Base-by-base conservation (phyloP, 2,888 invertebrate genomes). In the Lycaena phlaeas region DNA sequence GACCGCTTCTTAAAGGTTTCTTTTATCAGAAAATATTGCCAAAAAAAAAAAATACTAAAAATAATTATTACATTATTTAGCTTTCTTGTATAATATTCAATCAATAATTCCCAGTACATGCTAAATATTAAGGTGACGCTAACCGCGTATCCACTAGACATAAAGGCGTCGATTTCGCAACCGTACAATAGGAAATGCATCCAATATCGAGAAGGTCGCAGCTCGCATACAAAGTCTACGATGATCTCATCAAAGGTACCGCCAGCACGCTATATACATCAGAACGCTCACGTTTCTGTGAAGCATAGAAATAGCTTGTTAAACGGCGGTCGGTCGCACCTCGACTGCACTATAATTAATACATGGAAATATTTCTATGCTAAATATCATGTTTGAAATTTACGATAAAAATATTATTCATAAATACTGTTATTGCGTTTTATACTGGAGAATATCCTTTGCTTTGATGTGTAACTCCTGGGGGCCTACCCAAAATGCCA, bases 221-320 rank as follows among this genome's bases (percentile, higher is more conserved):
- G 64, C 63, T 62, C 61, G 81, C 78, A 82, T 82, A 79, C 81
- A 76, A 76, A 81, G 76, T 76, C 68, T 67, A 70, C 65, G 69
- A 64, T 82, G 82, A 84, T 79, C 72, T 82, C 84, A 84, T 85
- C 74, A 86, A 85, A 76, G 71, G 72, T 65, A 71, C 86, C 81
- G 82, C 84, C 75, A 76, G 71, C 67, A 71, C 61, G 68, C 68
- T 77, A 79, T 77, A 73, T 82, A 77, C 81, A 86, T 77, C 76
- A 86, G 79, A 81, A 68, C 75, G 73, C 78, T 76, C 61, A 71
- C 86, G 74, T 87, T 86, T 79, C 77, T 84, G 78, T 86, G 86
- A 87, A 87, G 86, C 84, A 71, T 77, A 71, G 73, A 75, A 78
- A 79, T 78, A 68, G 71, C 69, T 64, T 62, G 68, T 75, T 74